Percentiles rank a stretch among this genome's conserved stretches.
Evolutionary conservation across 1,140 invertebrate species (phyloP).

Genomic region (Drosophila trapezifrons): DNA sequence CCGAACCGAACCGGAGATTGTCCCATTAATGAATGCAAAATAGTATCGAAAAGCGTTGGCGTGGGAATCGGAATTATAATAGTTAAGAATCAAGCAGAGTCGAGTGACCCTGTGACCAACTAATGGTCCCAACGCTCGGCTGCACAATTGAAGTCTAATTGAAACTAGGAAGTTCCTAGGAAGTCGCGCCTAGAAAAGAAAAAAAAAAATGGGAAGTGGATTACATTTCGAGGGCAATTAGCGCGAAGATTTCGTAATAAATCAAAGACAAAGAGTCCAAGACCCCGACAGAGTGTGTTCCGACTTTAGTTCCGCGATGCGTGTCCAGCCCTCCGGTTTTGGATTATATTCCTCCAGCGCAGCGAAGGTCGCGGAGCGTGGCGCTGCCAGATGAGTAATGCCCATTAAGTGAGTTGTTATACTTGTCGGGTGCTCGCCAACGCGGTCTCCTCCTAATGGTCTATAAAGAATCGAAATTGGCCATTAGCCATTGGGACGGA

Average conservation of each 20-base stretch:
- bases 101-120: conserved; percentile 50
- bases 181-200: conserved; percentile 23
- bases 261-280: conserved; percentile 60
- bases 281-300: conserved; percentile 37
- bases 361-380: conserved; percentile 61
- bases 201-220: conserved; percentile 53
- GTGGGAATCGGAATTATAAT: conserved; percentile 47
- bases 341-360: conserved; percentile 16
- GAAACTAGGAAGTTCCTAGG: conserved; percentile 52
- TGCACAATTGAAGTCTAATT: conserved; percentile 77
- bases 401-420: conserved; percentile 59
- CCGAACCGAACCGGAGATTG: conserved; percentile 51
- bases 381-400: conserved; percentile 64
- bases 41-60: conserved; percentile 40
- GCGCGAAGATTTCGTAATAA: conserved; percentile 67
- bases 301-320: conserved; percentile 57
- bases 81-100: conserved; percentile 7
- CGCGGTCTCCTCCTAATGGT: conserved; percentile 51
- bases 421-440: conserved; percentile 38
- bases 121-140: conserved; percentile 52
- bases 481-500: conserved; percentile 53
- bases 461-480: conserved; percentile 67
- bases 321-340: conserved; percentile 39
- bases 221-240: conserved; percentile 68
- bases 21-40: conserved; percentile 55